phyloP scores from a whole-genome alignment of 2,113 vertebrate species.

The Brachyhypopomus occidentalis region DNA sequence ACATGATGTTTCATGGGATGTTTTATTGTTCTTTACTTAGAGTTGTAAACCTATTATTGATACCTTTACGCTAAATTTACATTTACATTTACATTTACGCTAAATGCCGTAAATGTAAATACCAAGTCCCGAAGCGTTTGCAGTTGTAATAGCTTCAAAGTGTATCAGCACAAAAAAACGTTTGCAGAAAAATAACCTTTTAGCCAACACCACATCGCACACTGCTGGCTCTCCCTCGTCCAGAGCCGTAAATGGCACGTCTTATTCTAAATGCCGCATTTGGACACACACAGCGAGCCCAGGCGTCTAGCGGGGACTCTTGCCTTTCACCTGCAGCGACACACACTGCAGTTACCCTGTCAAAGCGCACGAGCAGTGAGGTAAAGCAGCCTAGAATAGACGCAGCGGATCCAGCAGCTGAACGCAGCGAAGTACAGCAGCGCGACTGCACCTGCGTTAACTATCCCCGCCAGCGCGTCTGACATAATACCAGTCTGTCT shows the following conservation, averaged over 20 bases:
- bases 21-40: too few relatives aligned
- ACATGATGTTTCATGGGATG: too few relatives aligned
- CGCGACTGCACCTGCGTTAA: slow-evolving; percentile 49
- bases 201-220: slow-evolving; percentile 23
- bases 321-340: slow-evolving; percentile 48
- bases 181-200: slow-evolving; percentile 23
- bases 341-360: slow-evolving; percentile 63
- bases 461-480: slow-evolving; percentile 8
- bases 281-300: slow-evolving; percentile 32
- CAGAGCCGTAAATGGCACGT: slow-evolving; percentile 45
- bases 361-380: slow-evolving; percentile 54
- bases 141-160: neutral
- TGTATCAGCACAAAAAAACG: neutral
- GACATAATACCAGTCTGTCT: slow-evolving; percentile 47
- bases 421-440: slow-evolving; percentile 40
- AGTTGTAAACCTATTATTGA: too few relatives aligned
- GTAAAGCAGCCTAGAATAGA: slow-evolving; percentile 63
- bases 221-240: neutral
- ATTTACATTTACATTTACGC: too few relatives aligned
- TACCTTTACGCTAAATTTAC: too few relatives aligned
- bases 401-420: slow-evolving; percentile 43
- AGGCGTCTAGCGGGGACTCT: slow-evolving; percentile 38
- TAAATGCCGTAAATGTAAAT: too few relatives aligned
- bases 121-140: too few relatives aligned
- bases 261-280: slow-evolving; percentile 53